These are phyloP conservation scores for Agrochola lota DNA, from an alignment of 2,888 invertebrate species.

Conservation along the genomic window DNA sequence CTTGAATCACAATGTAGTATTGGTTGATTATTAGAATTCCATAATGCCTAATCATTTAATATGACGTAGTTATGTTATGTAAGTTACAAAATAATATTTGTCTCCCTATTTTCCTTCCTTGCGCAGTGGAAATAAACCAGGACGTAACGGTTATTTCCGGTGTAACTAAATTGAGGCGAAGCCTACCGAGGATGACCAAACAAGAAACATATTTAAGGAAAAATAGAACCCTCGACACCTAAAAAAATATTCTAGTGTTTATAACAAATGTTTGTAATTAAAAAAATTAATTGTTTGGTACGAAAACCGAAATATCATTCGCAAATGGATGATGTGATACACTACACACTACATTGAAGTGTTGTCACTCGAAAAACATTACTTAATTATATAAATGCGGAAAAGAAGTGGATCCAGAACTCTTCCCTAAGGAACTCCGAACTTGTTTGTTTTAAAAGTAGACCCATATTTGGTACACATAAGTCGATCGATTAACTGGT, in stretches of 20 bases:
- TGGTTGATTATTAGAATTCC: background rate
- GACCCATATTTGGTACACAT: background rate
- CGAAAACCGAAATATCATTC: background rate
- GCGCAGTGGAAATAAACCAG: background rate
- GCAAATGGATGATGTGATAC: background rate
- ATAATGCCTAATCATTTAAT: background rate
- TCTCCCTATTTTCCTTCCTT: conserved; percentile 27
- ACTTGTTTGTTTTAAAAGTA: too few relatives aligned
- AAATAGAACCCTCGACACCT: background rate
- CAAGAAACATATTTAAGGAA: background rate
- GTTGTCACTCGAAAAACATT: background rate
- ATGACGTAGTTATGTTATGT: conserved; percentile 23
- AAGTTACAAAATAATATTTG: conserved; percentile 16
- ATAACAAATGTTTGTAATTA: too few relatives aligned
- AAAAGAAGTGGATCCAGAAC: background rate
- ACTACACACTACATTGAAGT: too few relatives aligned
- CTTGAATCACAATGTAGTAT: conserved; percentile 8
- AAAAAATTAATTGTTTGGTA: background rate
- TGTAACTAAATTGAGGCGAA: background rate
- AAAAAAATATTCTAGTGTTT: too few relatives aligned
- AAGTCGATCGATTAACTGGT: background rate
- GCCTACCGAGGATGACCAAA: background rate
- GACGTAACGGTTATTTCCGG: conserved; percentile 15
- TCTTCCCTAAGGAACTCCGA: too few relatives aligned
- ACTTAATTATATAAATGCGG: too few relatives aligned